Conservation (phyloP, 2,797 vertebrate genomes). For the Mus spretus region DNA sequence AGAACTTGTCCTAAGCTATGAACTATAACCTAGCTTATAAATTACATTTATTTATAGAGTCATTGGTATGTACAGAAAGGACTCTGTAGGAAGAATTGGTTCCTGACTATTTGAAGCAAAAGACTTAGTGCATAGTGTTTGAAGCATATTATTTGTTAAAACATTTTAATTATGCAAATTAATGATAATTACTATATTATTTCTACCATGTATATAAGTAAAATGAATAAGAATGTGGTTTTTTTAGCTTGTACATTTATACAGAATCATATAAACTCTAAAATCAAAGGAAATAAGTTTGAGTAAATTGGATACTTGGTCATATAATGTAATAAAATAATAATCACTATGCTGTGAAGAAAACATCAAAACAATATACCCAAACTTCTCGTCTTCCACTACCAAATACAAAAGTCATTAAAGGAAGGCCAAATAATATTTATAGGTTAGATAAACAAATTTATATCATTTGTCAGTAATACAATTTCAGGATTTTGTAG, state of each 20-base stretch:
- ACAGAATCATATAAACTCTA: not conserved
- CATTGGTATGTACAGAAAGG: not conserved
- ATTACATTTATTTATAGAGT: not conserved
- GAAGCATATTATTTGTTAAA: not conserved
- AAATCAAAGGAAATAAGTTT: not conserved
- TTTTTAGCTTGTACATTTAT: not conserved
- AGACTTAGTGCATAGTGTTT: not conserved
- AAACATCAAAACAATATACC: too few species aligned
- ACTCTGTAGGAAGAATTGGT: not conserved
- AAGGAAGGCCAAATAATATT: not conserved
- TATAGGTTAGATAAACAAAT: not conserved
- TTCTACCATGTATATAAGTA: not conserved
- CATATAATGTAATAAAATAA: not conserved
- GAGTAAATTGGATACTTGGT: not conserved
- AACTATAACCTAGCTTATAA: not conserved
- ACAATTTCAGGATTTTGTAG: not conserved
- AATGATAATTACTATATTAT: not conserved
- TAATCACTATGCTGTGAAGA: not conserved
- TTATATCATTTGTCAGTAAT: not conserved
- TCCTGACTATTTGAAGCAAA: not conserved
- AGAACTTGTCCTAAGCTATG: not conserved
- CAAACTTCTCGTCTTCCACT: not conserved
- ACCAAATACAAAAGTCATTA: not conserved
- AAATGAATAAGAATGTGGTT: not conserved
- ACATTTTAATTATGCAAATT: not conserved